Base-by-base conservation (phyloP, 2,113 vertebrate genomes). In the Oceanites oceanicus region DNA sequence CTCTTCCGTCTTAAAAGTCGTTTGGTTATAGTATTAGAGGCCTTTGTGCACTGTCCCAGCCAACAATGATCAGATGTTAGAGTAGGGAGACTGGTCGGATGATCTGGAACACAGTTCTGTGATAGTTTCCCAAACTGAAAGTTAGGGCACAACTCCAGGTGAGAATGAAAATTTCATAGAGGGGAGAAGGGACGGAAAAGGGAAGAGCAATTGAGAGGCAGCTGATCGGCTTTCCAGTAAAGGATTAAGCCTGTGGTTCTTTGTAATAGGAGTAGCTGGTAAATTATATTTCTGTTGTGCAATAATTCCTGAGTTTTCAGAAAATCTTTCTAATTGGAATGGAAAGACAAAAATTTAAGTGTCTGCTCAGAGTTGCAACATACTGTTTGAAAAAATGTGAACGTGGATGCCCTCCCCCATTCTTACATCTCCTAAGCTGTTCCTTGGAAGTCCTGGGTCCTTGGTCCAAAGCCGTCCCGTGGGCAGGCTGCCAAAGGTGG, bases 141-240 rank as follows among this genome's bases (percentile, higher is more conserved):
- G 38, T 91, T 96, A 36, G 0, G 1, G 50, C 56, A 52, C 0
- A 0, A 30, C 30, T 78, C 23, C 56, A 84, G 44, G 66, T 95
- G 78, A 78, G 47, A 72, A 78, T 34, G 40, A 78, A 74, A 77
- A 74, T 80, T 66, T 72, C 5, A 0, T 25, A 38, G 17, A 15
- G 42, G 18, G 14, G 15, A 77, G 50, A 89, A 68, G 22, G 40
- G 40, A 84, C 12, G 68, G 38, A 74, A 79, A 30, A 75, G 21
- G 30, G 44, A 59, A 63, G 27, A 2, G 7, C 19, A 67, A 1
- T 2, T 65, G 40, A 84, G 61, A 91, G 36, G 56, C 58, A 71
- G n/a, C 29, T 84, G 29, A 63, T 87, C 10, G 7, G 56, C 70
- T 91, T 95, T 95, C 89, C 94, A 94, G 80, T 84, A 78, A 82